Evolutionary conservation across 2,888 invertebrate species (phyloP).

Genomic region (Timema podura): DNA sequence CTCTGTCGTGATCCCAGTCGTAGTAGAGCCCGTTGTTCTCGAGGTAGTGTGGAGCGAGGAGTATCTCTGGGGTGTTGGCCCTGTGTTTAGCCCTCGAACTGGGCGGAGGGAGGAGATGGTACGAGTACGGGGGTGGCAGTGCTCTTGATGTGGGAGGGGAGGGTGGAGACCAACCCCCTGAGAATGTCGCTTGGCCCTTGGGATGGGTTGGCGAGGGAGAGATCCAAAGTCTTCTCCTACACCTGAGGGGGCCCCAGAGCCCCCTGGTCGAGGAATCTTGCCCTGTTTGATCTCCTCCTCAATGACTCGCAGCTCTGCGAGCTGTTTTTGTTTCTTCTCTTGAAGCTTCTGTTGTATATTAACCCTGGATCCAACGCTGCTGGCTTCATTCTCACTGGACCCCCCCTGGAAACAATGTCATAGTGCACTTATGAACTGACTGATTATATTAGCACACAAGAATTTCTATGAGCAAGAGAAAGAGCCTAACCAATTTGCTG

Average conservation of each 20-base stretch:
- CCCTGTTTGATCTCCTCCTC: slow-evolving; percentile 86
- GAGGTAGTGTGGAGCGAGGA: slow-evolving; percentile 70
- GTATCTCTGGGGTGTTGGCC: slow-evolving; percentile 72
- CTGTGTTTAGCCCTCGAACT: slow-evolving; percentile 55
- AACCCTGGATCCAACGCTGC: slow-evolving; percentile 68
- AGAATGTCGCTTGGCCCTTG: slow-evolving; percentile 63
- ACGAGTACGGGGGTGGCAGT: slow-evolving; percentile 38
- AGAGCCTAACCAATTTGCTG: too few relatives aligned
- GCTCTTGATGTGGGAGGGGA: slow-evolving; percentile 35
- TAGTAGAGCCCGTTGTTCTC: slow-evolving; percentile 51
- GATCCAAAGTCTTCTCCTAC: slow-evolving; percentile 28
- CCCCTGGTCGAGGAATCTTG: slow-evolving; percentile 49
- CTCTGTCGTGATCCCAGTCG: slow-evolving; percentile 46
- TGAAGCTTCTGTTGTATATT: slow-evolving; percentile 83
- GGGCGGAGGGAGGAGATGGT: slow-evolving; percentile 44
- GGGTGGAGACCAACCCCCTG: slow-evolving; percentile 48
- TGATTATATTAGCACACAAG: too few relatives aligned
- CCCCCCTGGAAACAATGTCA: slow-evolving; percentile 47
- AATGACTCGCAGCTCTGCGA: slow-evolving; percentile 74
- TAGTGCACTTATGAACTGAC: neutral
- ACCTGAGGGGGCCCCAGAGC: slow-evolving; percentile 21
- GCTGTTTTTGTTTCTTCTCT: slow-evolving; percentile 83
- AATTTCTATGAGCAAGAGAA: too few relatives aligned
- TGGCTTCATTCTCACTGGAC: slow-evolving; percentile 69
- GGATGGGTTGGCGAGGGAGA: slow-evolving; percentile 61